phyloP scores from a whole-genome alignment of 2,113 vertebrate genomes.

The Tragulus kanchil region DNA sequence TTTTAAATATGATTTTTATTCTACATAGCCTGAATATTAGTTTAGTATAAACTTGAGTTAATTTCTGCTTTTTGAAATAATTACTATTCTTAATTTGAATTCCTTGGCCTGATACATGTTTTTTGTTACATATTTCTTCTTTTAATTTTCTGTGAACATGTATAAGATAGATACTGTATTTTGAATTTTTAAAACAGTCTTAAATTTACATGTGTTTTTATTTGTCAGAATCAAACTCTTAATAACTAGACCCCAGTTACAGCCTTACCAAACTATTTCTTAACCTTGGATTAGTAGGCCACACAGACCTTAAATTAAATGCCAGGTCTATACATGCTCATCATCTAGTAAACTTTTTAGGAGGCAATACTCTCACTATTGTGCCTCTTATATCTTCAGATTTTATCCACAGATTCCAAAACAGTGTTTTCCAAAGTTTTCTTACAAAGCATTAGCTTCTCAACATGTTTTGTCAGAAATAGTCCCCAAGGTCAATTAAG shows the following conservation, averaged over 20 bases:
- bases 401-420: neutral
- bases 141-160: neutral
- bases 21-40: neutral
- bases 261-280: neutral
- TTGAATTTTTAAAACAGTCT: neutral
- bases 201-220: neutral
- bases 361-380: neutral
- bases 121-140: neutral
- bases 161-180: neutral
- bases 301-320: neutral
- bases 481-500: neutral
- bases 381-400: neutral
- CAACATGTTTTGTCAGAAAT: constrained; percentile 24
- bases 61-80: neutral
- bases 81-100: neutral
- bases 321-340: neutral
- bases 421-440: neutral
- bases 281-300: neutral
- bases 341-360: neutral
- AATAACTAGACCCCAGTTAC: neutral
- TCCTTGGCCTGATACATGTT: neutral
- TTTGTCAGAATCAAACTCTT: neutral
- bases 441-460: neutral
- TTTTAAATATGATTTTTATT: constrained; percentile 2
- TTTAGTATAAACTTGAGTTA: neutral